Evolutionary conservation across 2,888 invertebrate genomes (phyloP).

Genomic region (Eurytoma californica): DNA sequence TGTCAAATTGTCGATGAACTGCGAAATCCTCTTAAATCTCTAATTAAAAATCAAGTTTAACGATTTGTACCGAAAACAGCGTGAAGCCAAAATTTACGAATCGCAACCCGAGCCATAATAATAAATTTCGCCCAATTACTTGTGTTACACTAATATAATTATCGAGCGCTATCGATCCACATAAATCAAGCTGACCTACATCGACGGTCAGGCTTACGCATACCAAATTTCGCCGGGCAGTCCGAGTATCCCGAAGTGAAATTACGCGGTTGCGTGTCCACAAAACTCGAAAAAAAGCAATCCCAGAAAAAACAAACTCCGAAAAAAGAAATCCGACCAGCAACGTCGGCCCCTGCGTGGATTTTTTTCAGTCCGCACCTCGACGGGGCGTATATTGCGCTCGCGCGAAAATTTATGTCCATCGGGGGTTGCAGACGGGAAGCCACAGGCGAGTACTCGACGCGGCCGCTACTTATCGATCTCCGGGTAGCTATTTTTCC

Average conservation of each 20-base stretch:
- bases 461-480: slow-evolving; percentile 10
- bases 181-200: slow-evolving; percentile 49
- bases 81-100: neutral
- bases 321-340: neutral
- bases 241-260: slow-evolving; percentile 27
- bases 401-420: slow-evolving; percentile 55
- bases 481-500: neutral
- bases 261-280: slow-evolving; percentile 1
- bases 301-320: neutral
- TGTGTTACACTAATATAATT: slow-evolving; percentile 44
- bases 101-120: neutral
- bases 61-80: neutral
- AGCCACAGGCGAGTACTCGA: slow-evolving; percentile 51
- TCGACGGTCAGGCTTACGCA: slow-evolving; percentile 8
- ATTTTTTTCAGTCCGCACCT: slow-evolving; percentile 39
- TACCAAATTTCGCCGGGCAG: slow-evolving; percentile 10
- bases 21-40: no score
- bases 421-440: slow-evolving; percentile 31
- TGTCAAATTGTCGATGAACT: no score
- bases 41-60: neutral
- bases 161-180: slow-evolving; percentile 42
- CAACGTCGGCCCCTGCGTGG: neutral
- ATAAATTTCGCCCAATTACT: slow-evolving; percentile 47
- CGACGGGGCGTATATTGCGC: slow-evolving; percentile 34
- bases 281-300: slow-evolving; percentile 8